Evolutionary conservation across 2,797 vertebrate species (phyloP).

Genomic region (Liasis olivaceus): DNA sequence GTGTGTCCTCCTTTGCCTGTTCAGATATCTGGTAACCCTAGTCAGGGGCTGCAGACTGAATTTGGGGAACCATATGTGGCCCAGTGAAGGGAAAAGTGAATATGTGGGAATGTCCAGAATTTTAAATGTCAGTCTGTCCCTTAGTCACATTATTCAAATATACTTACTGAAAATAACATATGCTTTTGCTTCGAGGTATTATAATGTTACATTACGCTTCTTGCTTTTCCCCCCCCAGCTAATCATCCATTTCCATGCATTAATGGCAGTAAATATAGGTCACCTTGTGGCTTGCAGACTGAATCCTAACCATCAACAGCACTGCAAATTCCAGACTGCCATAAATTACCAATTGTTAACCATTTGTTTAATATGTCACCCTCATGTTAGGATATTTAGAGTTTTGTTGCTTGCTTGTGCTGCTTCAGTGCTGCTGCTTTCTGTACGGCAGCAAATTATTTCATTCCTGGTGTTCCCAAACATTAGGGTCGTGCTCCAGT

Average conservation of each 20-base stretch:
- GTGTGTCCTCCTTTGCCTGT: not conserved
- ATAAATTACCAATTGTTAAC: not conserved
- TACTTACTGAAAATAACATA: not conserved
- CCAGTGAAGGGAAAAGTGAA: not conserved
- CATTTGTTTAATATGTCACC: not conserved
- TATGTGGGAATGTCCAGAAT: not conserved
- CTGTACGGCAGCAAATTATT: not conserved
- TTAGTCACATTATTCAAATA: too few relatives aligned
- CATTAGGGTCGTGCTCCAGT: too few relatives aligned
- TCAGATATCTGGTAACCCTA: not conserved
- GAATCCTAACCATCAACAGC: not conserved
- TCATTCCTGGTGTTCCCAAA: not conserved
- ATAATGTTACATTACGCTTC: too few relatives aligned
- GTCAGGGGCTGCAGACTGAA: not conserved
- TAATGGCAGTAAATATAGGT: constrained; percentile 4
- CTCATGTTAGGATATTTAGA: not conserved
- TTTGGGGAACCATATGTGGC: not conserved
- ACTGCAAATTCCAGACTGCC: not conserved
- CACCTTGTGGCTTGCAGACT: not conserved
- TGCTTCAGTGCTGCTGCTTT: not conserved
- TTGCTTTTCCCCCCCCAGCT: not conserved
- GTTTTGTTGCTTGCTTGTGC: not conserved
- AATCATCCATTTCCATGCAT: not conserved
- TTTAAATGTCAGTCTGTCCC: too few relatives aligned
- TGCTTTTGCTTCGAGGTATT: not conserved